Percentiles rank a stretch among this genome's conserved stretches.
phyloP scores from a whole-genome alignment of 2,113 vertebrate species.

The Oreocharis arfaki region DNA sequence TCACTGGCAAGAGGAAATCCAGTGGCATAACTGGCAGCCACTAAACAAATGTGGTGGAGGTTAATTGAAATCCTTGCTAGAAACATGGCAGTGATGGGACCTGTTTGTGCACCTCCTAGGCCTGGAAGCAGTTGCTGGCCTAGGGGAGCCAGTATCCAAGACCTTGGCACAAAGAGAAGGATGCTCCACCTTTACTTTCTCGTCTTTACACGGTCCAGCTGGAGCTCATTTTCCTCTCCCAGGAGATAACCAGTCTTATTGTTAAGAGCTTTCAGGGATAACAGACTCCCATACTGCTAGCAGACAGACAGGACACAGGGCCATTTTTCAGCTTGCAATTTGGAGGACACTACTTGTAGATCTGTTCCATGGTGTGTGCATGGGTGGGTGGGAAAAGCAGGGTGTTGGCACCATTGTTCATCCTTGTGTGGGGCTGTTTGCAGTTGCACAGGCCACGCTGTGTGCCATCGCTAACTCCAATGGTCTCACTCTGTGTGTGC shows the following conservation, averaged over 20 bases:
- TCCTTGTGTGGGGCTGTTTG: neutral
- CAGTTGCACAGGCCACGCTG: fast-evolving
- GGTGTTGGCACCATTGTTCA: fast-evolving
- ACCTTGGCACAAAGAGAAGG: neutral
- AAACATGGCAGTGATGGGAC: neutral
- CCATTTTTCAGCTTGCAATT: neutral
- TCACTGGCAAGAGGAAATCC: neutral
- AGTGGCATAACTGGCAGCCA: neutral
- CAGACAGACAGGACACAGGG: neutral
- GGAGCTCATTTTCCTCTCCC: neutral
- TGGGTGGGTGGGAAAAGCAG: neutral
- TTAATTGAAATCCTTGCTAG: neutral
- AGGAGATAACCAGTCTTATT: neutral
- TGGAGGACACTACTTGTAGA: neutral
- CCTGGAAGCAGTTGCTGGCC: neutral
- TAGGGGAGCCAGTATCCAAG: neutral
- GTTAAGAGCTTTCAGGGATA: neutral
- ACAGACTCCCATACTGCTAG: neutral
- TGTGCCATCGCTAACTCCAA: fast-evolving
- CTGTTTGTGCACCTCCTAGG: neutral
- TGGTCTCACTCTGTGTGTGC: neutral
- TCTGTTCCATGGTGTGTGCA: neutral
- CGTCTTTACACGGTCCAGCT: neutral
- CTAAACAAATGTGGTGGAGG: neutral
- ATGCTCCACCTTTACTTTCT: neutral